Evolutionary conservation across 2,888 invertebrate genomes (phyloP).

Genomic region (Troides oblongomaculatus): DNA sequence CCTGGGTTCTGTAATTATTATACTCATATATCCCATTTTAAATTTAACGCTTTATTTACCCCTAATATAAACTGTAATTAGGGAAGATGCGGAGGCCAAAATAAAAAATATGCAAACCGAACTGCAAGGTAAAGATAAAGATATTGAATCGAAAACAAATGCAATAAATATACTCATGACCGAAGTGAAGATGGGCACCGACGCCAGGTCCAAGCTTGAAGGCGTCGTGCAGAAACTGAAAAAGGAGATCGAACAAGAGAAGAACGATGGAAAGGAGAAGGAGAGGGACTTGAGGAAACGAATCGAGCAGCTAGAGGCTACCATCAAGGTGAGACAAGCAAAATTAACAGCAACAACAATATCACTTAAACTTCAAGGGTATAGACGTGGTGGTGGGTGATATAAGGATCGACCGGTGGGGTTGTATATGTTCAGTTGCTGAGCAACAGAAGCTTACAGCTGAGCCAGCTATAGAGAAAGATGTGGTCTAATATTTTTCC

Average conservation of each 20-base stretch:
- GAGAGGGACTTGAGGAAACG: conserved; percentile 39
- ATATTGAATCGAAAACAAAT: conserved; percentile 41
- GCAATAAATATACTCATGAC: conserved; percentile 48
- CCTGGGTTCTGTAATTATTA: no score
- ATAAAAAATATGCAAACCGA: conserved; percentile 16
- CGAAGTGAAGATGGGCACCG: conserved; percentile 43
- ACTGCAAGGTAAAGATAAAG: conserved; percentile 38
- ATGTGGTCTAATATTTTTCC: no score
- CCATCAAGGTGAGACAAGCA: conserved; percentile 38
- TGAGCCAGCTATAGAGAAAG: no score
- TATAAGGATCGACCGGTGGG: no score
- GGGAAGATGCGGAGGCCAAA: conserved; percentile 34
- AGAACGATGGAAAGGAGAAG: neutral
- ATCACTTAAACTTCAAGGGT: no score
- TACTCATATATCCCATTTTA: no score
- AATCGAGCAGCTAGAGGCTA: conserved; percentile 41
- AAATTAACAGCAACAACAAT: neutral
- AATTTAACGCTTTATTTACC: no score
- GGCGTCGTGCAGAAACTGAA: conserved; percentile 32
- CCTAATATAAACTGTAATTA: conserved; percentile 17
- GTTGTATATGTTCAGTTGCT: no score
- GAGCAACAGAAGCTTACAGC: no score
- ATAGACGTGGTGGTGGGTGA: no score
- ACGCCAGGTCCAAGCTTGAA: conserved; percentile 42
- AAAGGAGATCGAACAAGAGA: no score